These are phyloP conservation scores for Cerastis rubricosa DNA, from an alignment of 2,888 invertebrate genomes.

Conservation along the genomic window DNA sequence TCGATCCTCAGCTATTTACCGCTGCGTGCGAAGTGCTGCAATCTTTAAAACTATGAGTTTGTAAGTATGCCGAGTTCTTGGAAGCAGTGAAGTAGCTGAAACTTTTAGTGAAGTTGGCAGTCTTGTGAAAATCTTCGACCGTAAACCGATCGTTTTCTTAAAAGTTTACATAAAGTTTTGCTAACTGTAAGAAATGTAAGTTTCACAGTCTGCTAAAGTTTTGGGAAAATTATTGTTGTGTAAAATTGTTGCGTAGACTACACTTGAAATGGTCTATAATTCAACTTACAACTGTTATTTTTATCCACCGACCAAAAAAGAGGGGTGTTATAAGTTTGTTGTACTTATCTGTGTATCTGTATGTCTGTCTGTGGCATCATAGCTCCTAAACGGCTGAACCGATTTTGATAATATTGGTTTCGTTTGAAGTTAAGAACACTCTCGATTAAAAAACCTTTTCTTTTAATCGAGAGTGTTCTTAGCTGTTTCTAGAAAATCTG, in stretches of 20 bases:
- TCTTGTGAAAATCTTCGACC: constrained; percentile 1
- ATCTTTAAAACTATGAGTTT: constrained; percentile 45
- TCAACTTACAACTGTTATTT: neutral
- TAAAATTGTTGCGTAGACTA: neutral
- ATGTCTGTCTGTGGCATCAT: too few species aligned
- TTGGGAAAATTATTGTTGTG: neutral
- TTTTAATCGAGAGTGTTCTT: too few species aligned
- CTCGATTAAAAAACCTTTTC: too few species aligned
- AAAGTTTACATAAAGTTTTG: neutral
- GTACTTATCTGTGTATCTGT: too few species aligned
- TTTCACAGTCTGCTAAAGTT: neutral
- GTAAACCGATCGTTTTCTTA: neutral
- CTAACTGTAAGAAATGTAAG: neutral
- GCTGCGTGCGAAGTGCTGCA: constrained; percentile 17
- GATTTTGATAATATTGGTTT: too few species aligned
- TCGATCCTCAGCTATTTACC: constrained; percentile 27
- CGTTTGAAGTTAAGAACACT: too few species aligned
- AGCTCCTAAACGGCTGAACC: too few species aligned
- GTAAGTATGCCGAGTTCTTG: constrained; percentile 20
- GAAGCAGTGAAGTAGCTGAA: neutral
- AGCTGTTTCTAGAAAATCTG: too few species aligned
- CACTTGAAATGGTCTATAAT: neutral
- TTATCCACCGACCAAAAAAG: too few species aligned
- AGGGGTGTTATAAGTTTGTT: too few species aligned
- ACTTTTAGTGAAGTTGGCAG: constrained; percentile 3